Conservation (phyloP, 1,140 invertebrate species). For the Tachypleus tridentatus region DNA sequence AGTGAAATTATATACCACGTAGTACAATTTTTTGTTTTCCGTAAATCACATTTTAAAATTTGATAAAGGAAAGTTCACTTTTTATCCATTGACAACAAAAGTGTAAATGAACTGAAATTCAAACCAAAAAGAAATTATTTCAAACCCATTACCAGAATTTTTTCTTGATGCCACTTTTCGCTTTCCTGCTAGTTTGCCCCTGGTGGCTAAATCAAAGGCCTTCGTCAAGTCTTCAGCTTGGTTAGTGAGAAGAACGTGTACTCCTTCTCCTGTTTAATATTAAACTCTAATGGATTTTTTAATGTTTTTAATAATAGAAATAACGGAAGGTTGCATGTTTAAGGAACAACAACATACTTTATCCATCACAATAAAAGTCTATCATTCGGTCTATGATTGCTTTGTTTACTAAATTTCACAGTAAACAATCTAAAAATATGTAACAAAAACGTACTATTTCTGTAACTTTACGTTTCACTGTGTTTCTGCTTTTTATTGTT, state of each 20-base stretch:
- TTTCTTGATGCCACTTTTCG: constrained; percentile 1
- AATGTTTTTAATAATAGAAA: not conserved
- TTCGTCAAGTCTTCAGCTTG: constrained; percentile 57
- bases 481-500: too few species aligned
- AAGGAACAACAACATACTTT: too few species aligned
- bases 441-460: too few species aligned
- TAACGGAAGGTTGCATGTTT: not conserved
- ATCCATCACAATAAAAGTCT: too few species aligned
- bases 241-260: constrained; percentile 62
- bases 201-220: constrained; percentile 55
- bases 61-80: constrained; percentile 1
- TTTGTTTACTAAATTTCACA: too few species aligned
- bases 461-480: too few species aligned
- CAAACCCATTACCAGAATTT: not conserved
- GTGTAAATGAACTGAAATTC: not conserved
- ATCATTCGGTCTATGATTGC: too few species aligned
- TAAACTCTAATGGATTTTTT: not conserved
- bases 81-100: not conserved
- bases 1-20: not conserved
- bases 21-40: not conserved
- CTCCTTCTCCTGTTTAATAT: constrained; percentile 47
- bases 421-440: too few species aligned
- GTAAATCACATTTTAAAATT: not conserved
- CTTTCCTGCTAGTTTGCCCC: constrained; percentile 43
- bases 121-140: not conserved